These are phyloP conservation scores for Glandiceps talaboti DNA, from an alignment of 53 echinoderm and acorn worm species.

Conservation along the genomic window DNA sequence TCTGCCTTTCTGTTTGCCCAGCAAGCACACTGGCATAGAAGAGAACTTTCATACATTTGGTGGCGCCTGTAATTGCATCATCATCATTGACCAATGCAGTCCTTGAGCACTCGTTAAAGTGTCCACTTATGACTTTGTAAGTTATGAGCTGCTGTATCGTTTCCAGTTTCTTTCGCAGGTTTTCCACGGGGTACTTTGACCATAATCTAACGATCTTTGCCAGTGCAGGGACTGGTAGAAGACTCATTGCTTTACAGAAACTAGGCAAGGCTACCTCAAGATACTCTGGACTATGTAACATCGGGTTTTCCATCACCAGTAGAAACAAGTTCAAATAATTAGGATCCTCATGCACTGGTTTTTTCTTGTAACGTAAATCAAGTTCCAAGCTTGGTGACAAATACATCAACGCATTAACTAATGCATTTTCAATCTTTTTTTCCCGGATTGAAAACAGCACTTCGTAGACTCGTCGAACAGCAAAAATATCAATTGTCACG, in stretches of 20 bases:
- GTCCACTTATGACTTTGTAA: conserved; percentile 69
- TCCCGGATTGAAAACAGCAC: conserved; percentile 44
- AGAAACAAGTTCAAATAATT: conserved; percentile 68
- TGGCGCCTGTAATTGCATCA: conserved; percentile 50
- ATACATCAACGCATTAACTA: conserved; percentile 66
- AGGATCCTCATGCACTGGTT: conserved; percentile 44
- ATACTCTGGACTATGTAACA: conserved; percentile 79
- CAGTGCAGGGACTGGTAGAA: conserved; percentile 61
- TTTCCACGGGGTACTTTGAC: conserved; percentile 52
- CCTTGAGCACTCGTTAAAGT: conserved; percentile 33
- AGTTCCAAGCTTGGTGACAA: conserved; percentile 64
- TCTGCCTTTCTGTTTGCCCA: conserved; percentile 35
- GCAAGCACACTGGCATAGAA: conserved; percentile 88
- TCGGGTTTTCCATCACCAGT: conserved; percentile 81
- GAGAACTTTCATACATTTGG: conserved; percentile 76
- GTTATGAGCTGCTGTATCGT: conserved; percentile 88
- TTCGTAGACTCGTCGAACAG: conserved; percentile 61
- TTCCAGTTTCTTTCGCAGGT: conserved; percentile 77
- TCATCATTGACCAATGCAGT: conserved; percentile 41
- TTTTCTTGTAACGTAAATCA: conserved; percentile 46
- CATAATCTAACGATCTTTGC: conserved; percentile 53
- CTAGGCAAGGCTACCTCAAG: conserved; percentile 74
- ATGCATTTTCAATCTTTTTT: conserved; percentile 54
- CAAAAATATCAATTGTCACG: conserved; percentile 55
- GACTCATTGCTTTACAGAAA: conserved; percentile 68